A percentile compares a stretch with the other conserved stretches of the same genome.
phyloP scores from a whole-genome alignment of 2,797 vertebrate genomes.

The Poecilia wingei region DNA sequence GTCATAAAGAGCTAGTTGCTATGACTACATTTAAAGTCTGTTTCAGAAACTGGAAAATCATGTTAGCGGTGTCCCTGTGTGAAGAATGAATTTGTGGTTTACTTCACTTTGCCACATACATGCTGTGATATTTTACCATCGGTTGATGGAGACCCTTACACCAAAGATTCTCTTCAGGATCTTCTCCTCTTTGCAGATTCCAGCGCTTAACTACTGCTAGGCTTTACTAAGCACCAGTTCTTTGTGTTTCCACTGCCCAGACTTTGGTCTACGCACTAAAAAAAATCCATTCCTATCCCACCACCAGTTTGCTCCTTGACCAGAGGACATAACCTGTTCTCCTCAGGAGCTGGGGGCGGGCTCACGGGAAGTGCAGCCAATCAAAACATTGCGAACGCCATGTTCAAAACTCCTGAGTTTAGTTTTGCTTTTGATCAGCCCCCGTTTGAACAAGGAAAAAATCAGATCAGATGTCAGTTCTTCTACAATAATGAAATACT shows the following conservation, averaged over 20 bases:
- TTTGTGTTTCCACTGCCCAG: neutral
- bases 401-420: neutral
- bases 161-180: neutral
- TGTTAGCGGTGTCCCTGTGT: constrained; percentile 12
- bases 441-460: neutral
- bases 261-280: neutral
- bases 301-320: neutral
- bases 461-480: neutral
- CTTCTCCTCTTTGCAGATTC: neutral
- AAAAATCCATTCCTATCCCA: neutral
- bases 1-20: constrained; percentile 15
- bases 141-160: neutral
- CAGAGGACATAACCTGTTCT: neutral
- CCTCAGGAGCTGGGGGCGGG: neutral
- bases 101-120: neutral
- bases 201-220: neutral
- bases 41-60: constrained; percentile 13
- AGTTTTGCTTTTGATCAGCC: neutral
- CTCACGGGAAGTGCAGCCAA: neutral
- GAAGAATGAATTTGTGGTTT: neutral
- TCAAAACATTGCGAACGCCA: neutral
- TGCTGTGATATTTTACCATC: neutral
- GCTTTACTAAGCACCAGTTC: neutral
- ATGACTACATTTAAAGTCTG: constrained; percentile 18
- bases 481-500: neutral